Conservation (phyloP, 2,888 invertebrate genomes). For the Laspeyria flexula region DNA sequence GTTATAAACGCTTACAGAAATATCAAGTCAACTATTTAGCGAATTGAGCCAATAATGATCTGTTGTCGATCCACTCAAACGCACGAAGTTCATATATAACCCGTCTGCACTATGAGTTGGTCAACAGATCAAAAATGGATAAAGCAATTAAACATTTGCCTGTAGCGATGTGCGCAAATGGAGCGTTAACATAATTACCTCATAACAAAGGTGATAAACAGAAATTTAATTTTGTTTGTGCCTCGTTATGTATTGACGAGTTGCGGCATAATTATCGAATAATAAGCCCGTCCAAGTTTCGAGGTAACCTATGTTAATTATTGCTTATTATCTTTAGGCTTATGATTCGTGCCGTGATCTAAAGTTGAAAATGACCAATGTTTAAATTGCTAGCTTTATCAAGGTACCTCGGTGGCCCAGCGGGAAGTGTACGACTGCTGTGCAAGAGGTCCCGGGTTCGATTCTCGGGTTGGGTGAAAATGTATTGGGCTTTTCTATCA, state of each 20-base stretch:
- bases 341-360: not conserved
- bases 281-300: not conserved
- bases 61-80: too few species aligned
- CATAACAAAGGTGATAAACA: conserved; percentile 13
- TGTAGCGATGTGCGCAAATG: conserved; percentile 30
- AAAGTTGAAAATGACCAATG: too few species aligned
- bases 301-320: not conserved
- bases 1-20: too few species aligned
- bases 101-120: conserved; percentile 5
- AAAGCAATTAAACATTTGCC: conserved; percentile 37
- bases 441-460: too few species aligned
- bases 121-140: conserved; percentile 32
- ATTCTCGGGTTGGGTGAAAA: too few species aligned
- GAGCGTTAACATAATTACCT: conserved; percentile 22
- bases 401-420: too few species aligned
- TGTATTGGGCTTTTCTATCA: too few species aligned
- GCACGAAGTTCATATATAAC: too few species aligned
- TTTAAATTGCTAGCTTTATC: too few species aligned
- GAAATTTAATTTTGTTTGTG: conserved; percentile 13
- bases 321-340: not conserved
- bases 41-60: too few species aligned
- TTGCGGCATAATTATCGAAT: not conserved
- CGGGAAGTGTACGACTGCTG: too few species aligned
- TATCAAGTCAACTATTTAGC: too few species aligned
- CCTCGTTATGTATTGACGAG: not conserved